Evolutionary conservation across 2,888 invertebrate species (phyloP), one percentile per base, ranked within the genome.

Genomic region (Phrixothrix hirtus): DNA sequence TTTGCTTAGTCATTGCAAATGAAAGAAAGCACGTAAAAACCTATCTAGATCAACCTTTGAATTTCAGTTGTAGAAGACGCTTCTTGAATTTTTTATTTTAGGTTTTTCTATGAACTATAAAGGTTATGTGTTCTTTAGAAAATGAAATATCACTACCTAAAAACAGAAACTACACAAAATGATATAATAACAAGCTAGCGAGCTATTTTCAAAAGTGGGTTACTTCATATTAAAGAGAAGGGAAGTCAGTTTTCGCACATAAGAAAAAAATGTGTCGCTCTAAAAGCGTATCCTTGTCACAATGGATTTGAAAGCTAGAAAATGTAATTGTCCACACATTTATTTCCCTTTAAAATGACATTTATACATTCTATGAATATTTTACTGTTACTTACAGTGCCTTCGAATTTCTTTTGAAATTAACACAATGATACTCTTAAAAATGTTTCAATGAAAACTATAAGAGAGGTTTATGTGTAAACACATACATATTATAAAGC

Each of bases 221-320:
- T 26, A 41, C 31, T 42, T 32, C 16, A 2, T 42, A 6, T 12
- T 30, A 32, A 42, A 42, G 9, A 7, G 38, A 26, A 14, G 26
- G 38, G 26, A 29, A 31, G 16, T 17, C 31, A 42, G 13, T 17
- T 21, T 42, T 17, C 31, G 7, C 17, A 31, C 31, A 42, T 41
- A 42, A 32, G 32, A 32, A 42, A 41, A 42, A 30, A 41, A 29
- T 31, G 21, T 21, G n/a, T 42, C 17, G 13, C 42, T 32, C 31
- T 44, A 36, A 44, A 44, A 44, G 44, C 44, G 26, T 44, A 34
- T 35, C 27, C 44, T 10, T 44, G 44, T 44, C 16, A 26, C 30
- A 31, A 37, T 38, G 31, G 30, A 38, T 31, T 12, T 38, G 21
- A 15, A 13, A 46, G 29, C 29, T 45, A 21, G 37, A 26, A 41